Conservation (phyloP, 2,888 invertebrate genomes). For the Pseudoips prasinana region DNA sequence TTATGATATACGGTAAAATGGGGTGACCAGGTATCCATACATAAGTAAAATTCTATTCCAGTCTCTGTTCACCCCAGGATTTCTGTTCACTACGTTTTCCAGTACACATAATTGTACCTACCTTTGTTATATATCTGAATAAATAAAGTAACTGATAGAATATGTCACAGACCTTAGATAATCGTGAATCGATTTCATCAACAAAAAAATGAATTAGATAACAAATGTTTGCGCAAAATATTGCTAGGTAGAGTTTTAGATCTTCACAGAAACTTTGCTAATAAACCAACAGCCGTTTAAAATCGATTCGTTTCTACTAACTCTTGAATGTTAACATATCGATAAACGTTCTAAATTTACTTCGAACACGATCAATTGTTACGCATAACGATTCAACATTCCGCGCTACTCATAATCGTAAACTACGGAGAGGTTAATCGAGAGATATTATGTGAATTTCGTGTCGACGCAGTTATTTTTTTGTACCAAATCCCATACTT, state of each 20-base stretch:
- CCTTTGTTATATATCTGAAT: too few relatives aligned
- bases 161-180: too few relatives aligned
- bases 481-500: slow-evolving; percentile 43
- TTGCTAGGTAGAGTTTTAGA: not conserved
- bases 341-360: slow-evolving; percentile 10
- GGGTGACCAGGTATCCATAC: too few relatives aligned
- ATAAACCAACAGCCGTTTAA: slow-evolving; percentile 4
- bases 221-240: not conserved
- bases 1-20: too few relatives aligned
- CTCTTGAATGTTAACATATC: slow-evolving; percentile 11
- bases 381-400: slow-evolving; percentile 4
- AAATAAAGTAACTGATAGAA: too few relatives aligned
- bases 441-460: slow-evolving; percentile 29
- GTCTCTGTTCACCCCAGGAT: too few relatives aligned
- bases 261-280: not conserved
- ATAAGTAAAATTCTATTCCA: too few relatives aligned
- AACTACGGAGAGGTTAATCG: slow-evolving; percentile 21
- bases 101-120: too few relatives aligned
- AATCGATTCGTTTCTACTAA: slow-evolving; percentile 10
- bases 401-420: slow-evolving; percentile 10
- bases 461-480: slow-evolving; percentile 33
- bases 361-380: slow-evolving; percentile 3
- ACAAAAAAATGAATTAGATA: too few relatives aligned
- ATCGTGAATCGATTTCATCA: too few relatives aligned
- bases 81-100: too few relatives aligned